Evolutionary conservation across 35 echinoderm and acorn worm species (phyloP).

Genomic region (Diadema setosum): DNA sequence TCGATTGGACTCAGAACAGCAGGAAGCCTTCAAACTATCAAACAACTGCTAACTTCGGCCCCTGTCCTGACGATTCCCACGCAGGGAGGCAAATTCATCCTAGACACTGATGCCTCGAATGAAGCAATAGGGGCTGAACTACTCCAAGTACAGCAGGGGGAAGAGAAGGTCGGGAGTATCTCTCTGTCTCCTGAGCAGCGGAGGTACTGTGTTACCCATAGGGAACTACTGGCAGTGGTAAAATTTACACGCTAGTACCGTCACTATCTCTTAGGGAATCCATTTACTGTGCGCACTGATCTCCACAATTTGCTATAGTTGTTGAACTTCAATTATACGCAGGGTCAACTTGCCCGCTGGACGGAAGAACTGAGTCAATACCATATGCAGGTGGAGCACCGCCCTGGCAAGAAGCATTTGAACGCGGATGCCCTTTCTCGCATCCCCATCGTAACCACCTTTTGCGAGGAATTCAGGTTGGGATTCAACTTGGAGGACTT

Average conservation of each 20-base stretch:
- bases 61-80: constrained; percentile 36
- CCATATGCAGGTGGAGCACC: constrained; percentile 27
- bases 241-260: constrained; percentile 19
- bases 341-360: constrained; percentile 38
- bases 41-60: background rate
- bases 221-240: constrained; percentile 28
- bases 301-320: constrained; percentile 37
- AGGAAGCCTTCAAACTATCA: constrained; percentile 33
- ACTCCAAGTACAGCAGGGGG: too few relatives aligned
- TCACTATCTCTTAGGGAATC: constrained; percentile 22
- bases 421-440: constrained; percentile 38
- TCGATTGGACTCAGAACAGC: background rate
- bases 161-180: too few relatives aligned
- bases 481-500: background rate
- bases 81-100: background rate
- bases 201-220: constrained; percentile 18
- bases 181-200: too few relatives aligned
- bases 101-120: too few relatives aligned
- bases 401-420: constrained; percentile 12
- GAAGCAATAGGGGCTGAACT: constrained; percentile 34
- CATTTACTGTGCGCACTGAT: constrained; percentile 28
- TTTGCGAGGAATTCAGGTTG: background rate
- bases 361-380: constrained; percentile 43
- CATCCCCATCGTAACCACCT: background rate
- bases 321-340: constrained; percentile 16